Base-by-base conservation (phyloP, 2,797 vertebrate genomes). In the Artibeus jamaicensis region DNA sequence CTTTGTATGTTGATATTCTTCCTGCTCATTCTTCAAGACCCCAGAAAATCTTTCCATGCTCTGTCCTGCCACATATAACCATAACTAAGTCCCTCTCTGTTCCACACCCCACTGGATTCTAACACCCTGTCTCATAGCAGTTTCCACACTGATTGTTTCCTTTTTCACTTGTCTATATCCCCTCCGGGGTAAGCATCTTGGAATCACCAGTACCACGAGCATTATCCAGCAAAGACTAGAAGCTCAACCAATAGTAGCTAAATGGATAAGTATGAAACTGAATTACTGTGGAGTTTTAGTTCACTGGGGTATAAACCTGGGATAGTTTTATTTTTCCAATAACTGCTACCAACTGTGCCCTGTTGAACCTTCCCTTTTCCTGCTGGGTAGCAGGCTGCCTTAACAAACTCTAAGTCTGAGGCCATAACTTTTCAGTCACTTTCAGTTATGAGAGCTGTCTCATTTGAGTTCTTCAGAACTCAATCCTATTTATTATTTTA, bases 301-400 rank as follows among this genome's bases (percentile, higher is more conserved):
- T 95, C 88, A 57, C 70, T 97, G 79, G 86, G 65, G 76, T 96
- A 95, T 92, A 97, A 89, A 90, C 95, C 74, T 96, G 26, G 55
- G 93, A 94, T 91, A 62, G 88, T 96, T 97, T 97, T 94, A 81
- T 95, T 95, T 97, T 95, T 95, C 96, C 59, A 96, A 81, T 96
- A 96, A 97, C 83, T 93, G 70, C 91, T 94, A 96, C 86, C 91
- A 95, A 93, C 88, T 89, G 83, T 84, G 88, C 88, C 93, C 86
- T 88, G 83, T 55, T 86, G 88, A 97, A 91, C 88, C 46, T 46
- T 86, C 83, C 11, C 73, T 92, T 95, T 95, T 67, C 92, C 92
- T 95, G 68, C 96, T 95, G 78, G 53, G 93, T 85, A 86, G 70
- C 34, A 91, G 96, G 57, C 88, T 82, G 62, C 81, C 87, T 94